Evolutionary conservation across 2,797 vertebrate species (phyloP).

Genomic region (Sebastiscus albofasciatus): DNA sequence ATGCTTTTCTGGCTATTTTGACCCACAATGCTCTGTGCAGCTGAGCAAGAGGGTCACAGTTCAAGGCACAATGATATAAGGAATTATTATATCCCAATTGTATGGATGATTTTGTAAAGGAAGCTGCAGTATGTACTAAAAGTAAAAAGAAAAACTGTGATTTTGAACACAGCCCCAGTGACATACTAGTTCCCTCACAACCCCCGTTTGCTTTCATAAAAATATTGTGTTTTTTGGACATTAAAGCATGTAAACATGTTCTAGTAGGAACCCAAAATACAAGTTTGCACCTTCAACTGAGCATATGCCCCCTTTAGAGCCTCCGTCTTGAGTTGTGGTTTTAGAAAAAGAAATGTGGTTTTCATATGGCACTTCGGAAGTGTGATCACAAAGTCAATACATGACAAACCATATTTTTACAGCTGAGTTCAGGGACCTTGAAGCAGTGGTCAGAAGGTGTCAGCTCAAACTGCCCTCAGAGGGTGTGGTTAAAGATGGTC

Average conservation of each 20-base stretch:
- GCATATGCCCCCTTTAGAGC: not conserved
- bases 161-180: too few species aligned
- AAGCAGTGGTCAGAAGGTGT: conserved; percentile 22
- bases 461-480: conserved; percentile 19
- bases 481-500: conserved; percentile 24
- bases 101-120: too few species aligned
- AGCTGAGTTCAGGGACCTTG: conserved; percentile 6
- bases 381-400: conserved; percentile 21
- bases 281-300: not conserved
- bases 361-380: not conserved
- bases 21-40: too few species aligned
- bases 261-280: not conserved
- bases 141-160: too few species aligned
- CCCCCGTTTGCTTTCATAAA: not conserved
- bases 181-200: too few species aligned
- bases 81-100: too few species aligned
- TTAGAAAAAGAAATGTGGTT: not conserved
- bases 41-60: too few species aligned
- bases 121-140: too few species aligned
- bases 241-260: not conserved
- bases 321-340: not conserved
- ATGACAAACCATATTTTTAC: conserved; percentile 14
- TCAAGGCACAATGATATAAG: too few species aligned
- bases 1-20: too few species aligned
- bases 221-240: not conserved